Evolutionary conservation across 2,888 invertebrate genomes (phyloP).

Genomic region (Biston stratarius): DNA sequence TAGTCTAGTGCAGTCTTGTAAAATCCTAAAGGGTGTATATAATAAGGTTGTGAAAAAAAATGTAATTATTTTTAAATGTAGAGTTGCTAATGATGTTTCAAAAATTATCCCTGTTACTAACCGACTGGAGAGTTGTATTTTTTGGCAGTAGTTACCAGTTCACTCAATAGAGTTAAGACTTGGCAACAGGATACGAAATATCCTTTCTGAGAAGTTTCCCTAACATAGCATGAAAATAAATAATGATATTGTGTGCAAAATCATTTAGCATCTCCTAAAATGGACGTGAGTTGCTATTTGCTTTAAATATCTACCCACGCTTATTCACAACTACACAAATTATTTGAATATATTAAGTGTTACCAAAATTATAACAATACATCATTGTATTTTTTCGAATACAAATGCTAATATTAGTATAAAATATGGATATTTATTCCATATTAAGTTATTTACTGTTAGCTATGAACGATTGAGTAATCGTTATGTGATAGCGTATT

Average conservation of each 20-base stretch:
- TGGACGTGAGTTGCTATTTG: slow-evolving; percentile 21
- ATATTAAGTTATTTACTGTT: slow-evolving; percentile 33
- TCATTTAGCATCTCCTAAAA: slow-evolving; percentile 13
- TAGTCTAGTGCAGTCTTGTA: background rate
- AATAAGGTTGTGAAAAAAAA: too few relatives aligned
- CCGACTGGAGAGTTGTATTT: too few relatives aligned
- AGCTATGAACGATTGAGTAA: background rate
- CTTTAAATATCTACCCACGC: slow-evolving; percentile 1
- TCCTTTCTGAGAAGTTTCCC: background rate
- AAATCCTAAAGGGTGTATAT: background rate
- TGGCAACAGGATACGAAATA: background rate
- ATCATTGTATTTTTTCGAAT: slow-evolving; percentile 8
- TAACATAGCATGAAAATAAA: background rate
- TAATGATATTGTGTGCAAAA: slow-evolving; percentile 2
- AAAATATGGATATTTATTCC: slow-evolving; percentile 39
- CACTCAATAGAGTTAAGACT: too few relatives aligned
- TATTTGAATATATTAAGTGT: background rate
- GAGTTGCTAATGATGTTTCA: too few relatives aligned
- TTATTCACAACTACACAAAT: background rate
- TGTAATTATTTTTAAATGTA: too few relatives aligned
- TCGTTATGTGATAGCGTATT: too few relatives aligned
- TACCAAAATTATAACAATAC: slow-evolving; percentile 16
- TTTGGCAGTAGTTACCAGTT: too few relatives aligned
- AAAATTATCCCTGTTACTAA: too few relatives aligned
- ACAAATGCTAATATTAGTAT: slow-evolving; percentile 22